A percentile compares a stretch with the other conserved stretches of the same genome.
phyloP scores from a whole-genome alignment of 2,113 vertebrate species.

The Dryoscopus gambensis region DNA sequence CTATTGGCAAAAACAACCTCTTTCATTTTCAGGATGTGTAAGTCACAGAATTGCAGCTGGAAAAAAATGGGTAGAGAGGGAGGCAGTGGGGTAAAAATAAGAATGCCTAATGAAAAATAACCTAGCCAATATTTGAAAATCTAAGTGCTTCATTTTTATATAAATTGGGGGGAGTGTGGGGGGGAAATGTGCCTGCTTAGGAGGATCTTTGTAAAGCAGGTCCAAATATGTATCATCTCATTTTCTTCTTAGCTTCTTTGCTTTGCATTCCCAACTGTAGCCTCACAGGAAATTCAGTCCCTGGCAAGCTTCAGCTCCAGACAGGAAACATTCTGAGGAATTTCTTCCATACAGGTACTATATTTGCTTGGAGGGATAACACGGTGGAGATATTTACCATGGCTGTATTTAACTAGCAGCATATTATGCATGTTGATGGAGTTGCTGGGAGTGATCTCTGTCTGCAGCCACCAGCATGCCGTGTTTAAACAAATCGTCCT shows the following conservation, averaged over 20 bases:
- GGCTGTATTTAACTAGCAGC: conserved; percentile 26
- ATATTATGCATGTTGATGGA: conserved; percentile 43
- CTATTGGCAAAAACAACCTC: conserved; percentile 68
- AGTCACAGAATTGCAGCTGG: conserved; percentile 62
- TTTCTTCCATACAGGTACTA: conserved; percentile 50
- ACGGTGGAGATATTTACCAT: conserved; percentile 1
- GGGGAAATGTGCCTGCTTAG: background rate
- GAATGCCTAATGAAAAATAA: background rate
- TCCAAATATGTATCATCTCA: conserved; percentile 3
- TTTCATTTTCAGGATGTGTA: conserved; percentile 59
- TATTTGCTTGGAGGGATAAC: conserved; percentile 46
- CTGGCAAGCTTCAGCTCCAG: conserved; percentile 46
- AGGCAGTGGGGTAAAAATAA: background rate
- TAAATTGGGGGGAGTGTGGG: fast-evolving
- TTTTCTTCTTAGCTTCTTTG: conserved; percentile 33
- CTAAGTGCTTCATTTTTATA: background rate
- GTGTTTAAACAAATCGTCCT: conserved; percentile 22
- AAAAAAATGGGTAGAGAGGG: conserved; percentile 19
- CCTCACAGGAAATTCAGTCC: conserved; percentile 59
- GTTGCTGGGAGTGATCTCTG: conserved; percentile 30
- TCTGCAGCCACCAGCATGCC: conserved; percentile 27
- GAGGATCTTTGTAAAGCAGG: background rate
- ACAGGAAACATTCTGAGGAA: conserved; percentile 51
- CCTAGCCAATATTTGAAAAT: background rate
- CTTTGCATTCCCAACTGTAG: conserved; percentile 39